Conservation (phyloP, 2,113 vertebrate genomes). For the Bombycilla garrulus region DNA sequence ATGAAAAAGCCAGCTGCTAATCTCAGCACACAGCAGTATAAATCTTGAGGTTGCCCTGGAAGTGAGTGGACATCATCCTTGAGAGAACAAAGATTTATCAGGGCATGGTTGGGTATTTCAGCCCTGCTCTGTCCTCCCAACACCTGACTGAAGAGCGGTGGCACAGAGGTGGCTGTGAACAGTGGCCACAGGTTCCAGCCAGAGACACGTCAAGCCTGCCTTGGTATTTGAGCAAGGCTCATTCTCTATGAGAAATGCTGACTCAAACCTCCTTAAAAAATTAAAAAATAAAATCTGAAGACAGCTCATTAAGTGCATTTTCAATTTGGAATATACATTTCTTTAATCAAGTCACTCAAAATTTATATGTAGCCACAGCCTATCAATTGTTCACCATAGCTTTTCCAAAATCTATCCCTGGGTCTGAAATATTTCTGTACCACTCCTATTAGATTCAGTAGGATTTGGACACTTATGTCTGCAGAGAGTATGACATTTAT, state of each 20-base stretch:
- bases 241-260: neutral
- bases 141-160: accelerated
- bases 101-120: neutral
- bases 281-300: neutral
- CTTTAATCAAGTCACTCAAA: neutral
- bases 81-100: neutral
- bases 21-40: neutral
- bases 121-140: neutral
- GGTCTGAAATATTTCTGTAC: neutral
- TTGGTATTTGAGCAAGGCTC: neutral
- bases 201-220: neutral
- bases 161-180: neutral
- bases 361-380: neutral
- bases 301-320: neutral
- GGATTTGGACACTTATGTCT: neutral
- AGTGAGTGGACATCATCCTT: neutral
- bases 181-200: neutral
- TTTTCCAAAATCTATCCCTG: neutral
- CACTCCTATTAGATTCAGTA: neutral
- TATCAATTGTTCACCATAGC: neutral
- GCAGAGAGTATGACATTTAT: neutral
- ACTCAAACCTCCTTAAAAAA: neutral
- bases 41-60: neutral
- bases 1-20: neutral
- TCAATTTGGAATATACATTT: neutral